phyloP scores from a whole-genome alignment of 2,113 vertebrate species.

The Lophotis ruficrista region DNA sequence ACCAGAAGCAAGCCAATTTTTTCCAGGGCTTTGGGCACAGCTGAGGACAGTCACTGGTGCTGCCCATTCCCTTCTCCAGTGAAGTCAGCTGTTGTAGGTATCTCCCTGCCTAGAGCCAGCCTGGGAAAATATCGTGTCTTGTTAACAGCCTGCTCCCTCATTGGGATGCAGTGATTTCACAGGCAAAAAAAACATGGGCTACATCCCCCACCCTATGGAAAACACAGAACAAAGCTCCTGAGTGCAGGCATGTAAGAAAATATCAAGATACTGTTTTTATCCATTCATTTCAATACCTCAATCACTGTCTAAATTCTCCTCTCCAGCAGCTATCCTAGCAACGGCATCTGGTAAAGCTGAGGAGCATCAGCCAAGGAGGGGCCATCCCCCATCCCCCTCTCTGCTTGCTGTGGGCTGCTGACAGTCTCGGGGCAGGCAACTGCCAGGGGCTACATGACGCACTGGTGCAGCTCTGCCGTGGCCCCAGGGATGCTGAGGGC shows the following conservation, averaged over 20 bases:
- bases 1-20: neutral
- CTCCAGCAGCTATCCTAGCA: neutral
- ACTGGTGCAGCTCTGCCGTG: fast-evolving
- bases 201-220: neutral
- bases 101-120: neutral
- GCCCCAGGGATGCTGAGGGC: too few species aligned
- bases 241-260: neutral
- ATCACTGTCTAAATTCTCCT: neutral
- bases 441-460: neutral
- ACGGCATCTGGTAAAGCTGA: neutral
- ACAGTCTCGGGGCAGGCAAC: neutral
- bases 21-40: neutral
- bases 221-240: neutral
- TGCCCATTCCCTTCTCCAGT: neutral
- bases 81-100: neutral
- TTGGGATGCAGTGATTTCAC: neutral
- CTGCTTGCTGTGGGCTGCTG: fast-evolving
- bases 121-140: neutral
- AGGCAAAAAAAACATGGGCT: neutral
- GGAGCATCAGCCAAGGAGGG: neutral
- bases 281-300: neutral
- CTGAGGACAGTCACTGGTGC: neutral
- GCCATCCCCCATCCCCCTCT: fast-evolving
- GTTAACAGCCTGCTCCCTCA: neutral
- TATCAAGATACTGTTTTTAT: neutral